Evolutionary conservation across 1,140 invertebrate species (phyloP).

Genomic region (Aphidius gifuensis): DNA sequence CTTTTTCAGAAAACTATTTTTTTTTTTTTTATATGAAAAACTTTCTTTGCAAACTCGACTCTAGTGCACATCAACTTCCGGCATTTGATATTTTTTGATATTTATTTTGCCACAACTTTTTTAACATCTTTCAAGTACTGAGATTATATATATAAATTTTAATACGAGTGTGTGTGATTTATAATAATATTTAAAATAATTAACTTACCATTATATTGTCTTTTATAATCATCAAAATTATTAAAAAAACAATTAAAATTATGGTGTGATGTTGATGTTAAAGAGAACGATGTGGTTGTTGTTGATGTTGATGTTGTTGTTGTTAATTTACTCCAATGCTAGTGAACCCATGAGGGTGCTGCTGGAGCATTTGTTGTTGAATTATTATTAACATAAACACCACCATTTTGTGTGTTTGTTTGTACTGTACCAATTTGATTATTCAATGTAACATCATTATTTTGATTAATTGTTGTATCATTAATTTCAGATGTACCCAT

Average conservation of each 20-base stretch:
- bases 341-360: constrained; percentile 68
- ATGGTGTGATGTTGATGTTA: constrained; percentile 29
- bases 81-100: too few relatives aligned
- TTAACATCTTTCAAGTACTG: not conserved
- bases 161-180: not conserved
- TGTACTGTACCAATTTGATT: constrained; percentile 33
- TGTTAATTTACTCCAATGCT: constrained; percentile 49
- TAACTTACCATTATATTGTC: constrained; percentile 44
- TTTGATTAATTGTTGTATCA: constrained; percentile 36
- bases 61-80: too few relatives aligned
- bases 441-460: constrained; percentile 35
- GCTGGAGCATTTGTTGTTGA: constrained; percentile 56
- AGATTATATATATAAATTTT: not conserved
- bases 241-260: not conserved
- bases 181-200: too few relatives aligned
- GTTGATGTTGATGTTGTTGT: constrained; percentile 16
- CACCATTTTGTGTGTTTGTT: constrained; percentile 34
- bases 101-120: too few relatives aligned
- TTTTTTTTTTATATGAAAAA: not conserved
- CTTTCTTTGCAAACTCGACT: too few relatives aligned
- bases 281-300: constrained; percentile 34
- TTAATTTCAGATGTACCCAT: constrained; percentile 41
- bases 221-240: constrained; percentile 22
- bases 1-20: too few relatives aligned
- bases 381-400: constrained; percentile 52